Evolutionary conservation across 2,797 vertebrate species (phyloP).

Genomic region (Gobionotothen gibberifrons): DNA sequence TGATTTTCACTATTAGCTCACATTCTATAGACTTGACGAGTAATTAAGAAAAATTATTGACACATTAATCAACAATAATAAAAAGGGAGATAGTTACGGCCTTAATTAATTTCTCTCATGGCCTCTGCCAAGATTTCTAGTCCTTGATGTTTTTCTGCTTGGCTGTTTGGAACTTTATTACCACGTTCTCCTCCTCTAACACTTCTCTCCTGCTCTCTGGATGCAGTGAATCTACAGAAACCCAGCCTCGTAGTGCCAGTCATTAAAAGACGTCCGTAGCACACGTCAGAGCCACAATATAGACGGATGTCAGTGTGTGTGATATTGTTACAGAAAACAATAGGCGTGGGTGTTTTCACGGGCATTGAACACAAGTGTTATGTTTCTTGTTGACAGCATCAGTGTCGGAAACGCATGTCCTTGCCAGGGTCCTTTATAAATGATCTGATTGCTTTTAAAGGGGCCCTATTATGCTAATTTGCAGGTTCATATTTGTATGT

Average conservation of each 20-base stretch:
- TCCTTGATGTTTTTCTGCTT: background rate
- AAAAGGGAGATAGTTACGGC: background rate
- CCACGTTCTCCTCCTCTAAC: background rate
- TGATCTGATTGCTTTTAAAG: background rate
- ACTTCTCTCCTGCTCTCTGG: background rate
- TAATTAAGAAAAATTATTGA: constrained; percentile 13
- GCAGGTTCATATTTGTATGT: no score
- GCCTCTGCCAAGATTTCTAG: background rate
- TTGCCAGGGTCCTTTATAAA: background rate
- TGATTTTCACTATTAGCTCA: background rate
- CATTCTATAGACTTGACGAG: background rate
- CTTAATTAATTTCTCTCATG: constrained; percentile 10
- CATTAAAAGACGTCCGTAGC: background rate
- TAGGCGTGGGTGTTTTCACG: background rate
- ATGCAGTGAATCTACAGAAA: background rate
- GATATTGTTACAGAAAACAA: background rate
- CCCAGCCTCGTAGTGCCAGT: background rate
- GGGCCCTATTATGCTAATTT: background rate
- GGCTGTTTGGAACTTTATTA: background rate
- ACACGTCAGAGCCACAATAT: background rate
- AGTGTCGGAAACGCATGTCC: background rate
- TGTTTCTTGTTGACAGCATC: background rate
- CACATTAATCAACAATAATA: constrained; percentile 14
- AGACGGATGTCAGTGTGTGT: background rate
- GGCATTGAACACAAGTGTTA: background rate